Evolutionary conservation across 92 coral and sea anemone genomes (phyloP).

Genomic region (Ricordea florida): DNA sequence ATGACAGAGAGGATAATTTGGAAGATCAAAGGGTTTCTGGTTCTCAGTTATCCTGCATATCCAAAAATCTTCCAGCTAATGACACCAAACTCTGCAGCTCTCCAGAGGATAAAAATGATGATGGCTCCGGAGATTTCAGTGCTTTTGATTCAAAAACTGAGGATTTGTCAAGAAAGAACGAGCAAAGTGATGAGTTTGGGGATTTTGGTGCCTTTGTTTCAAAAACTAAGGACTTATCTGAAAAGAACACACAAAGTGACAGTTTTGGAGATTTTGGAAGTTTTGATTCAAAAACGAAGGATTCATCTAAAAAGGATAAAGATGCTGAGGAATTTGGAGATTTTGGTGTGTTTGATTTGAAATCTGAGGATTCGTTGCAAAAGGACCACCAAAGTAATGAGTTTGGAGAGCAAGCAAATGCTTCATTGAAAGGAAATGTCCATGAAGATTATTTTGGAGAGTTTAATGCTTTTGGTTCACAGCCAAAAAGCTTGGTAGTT

Average conservation of each 20-base stretch:
- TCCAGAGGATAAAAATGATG: neutral
- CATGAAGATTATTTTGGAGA: slow-evolving; percentile 34
- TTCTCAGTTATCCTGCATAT: neutral
- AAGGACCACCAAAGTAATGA: too few relatives aligned
- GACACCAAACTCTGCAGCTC: neutral
- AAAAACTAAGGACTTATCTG: neutral
- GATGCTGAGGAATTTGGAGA: slow-evolving; percentile 56
- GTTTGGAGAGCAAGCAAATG: neutral
- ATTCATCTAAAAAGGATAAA: neutral
- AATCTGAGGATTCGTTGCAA: neutral
- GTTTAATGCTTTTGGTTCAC: neutral
- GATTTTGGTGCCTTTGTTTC: neutral
- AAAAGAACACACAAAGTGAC: neutral
- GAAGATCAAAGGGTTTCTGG: neutral
- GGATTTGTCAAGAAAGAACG: neutral
- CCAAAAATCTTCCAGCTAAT: neutral
- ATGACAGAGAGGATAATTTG: neutral
- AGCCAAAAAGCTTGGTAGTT: neutral
- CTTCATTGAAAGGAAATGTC: neutral
- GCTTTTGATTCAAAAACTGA: neutral
- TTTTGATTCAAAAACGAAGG: neutral
- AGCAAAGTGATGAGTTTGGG: neutral
- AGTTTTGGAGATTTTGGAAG: slow-evolving; percentile 48
- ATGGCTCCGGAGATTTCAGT: slow-evolving; percentile 30
- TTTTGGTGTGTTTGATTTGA: slow-evolving; percentile 11